phyloP scores from a whole-genome alignment of 2,113 vertebrate genomes.

The Ivindomyrus marchei region DNA sequence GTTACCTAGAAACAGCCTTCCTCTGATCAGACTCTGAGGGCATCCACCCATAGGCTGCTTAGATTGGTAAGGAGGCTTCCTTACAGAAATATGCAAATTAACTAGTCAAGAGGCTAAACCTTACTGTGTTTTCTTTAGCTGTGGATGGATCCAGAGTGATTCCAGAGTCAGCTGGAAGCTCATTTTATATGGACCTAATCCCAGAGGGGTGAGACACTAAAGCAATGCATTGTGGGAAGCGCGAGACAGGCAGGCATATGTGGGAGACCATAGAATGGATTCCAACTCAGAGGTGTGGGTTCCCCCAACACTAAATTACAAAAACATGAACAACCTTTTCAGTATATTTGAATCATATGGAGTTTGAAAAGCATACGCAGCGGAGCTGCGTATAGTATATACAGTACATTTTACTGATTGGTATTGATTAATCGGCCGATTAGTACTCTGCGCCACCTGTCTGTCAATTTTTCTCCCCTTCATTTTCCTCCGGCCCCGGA shows the following conservation, averaged over 20 bases:
- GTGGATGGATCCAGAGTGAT: constrained; percentile 13
- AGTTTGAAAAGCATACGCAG: not conserved
- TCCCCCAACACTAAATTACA: not conserved
- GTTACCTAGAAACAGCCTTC: constrained; percentile 13
- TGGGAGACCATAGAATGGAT: not conserved
- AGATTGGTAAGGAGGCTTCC: constrained; percentile 31
- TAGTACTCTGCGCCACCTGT: not conserved
- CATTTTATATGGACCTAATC: not conserved
- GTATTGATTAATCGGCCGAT: not conserved
- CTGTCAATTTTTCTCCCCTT: not conserved
- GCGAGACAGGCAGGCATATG: not conserved
- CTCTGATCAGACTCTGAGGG: constrained; percentile 28
- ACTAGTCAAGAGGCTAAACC: constrained; percentile 27
- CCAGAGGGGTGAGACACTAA: not conserved
- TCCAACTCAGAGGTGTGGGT: not conserved
- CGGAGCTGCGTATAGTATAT: not conserved
- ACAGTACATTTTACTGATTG: not conserved
- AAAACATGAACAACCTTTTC: not conserved
- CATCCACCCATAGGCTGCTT: constrained; percentile 14
- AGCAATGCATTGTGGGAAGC: constrained; percentile 20
- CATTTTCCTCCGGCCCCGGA: not conserved
- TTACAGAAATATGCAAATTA: constrained; percentile 57
- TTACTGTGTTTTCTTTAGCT: constrained; percentile 32
- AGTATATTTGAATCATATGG: not conserved
- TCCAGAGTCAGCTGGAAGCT: not conserved